phyloP scores from a whole-genome alignment of 2,113 vertebrate species.

The Vireo altiloquus region DNA sequence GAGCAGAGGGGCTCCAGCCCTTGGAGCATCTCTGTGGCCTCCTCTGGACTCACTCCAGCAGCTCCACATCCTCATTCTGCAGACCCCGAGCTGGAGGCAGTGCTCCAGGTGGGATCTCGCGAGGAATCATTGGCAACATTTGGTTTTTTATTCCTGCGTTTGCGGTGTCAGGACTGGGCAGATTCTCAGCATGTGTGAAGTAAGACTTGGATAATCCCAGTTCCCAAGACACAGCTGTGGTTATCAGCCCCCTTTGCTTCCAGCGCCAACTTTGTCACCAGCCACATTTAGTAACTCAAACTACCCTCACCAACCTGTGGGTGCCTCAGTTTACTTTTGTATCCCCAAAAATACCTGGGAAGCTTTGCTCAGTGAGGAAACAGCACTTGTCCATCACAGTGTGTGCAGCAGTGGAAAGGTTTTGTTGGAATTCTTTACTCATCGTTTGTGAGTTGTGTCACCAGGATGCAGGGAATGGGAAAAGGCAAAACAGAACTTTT shows the following conservation, averaged over 20 bases:
- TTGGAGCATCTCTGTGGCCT: accelerated
- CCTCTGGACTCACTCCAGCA: not conserved
- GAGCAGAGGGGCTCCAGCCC: not conserved
- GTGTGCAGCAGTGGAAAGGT: not conserved
- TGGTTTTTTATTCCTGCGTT: not conserved
- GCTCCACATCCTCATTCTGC: not conserved
- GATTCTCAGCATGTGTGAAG: not conserved
- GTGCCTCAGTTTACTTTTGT: not conserved
- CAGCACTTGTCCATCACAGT: accelerated
- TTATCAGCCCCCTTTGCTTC: not conserved
- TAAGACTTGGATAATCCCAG: not conserved
- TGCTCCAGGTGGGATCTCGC: not conserved
- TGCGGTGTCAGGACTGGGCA: not conserved
- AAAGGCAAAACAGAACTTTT: not conserved
- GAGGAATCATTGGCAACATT: accelerated
- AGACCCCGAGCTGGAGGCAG: not conserved
- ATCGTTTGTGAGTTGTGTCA: accelerated
- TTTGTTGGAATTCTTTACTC: not conserved
- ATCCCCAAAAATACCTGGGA: not conserved
- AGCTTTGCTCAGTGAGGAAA: not conserved
- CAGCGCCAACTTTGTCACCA: not conserved
- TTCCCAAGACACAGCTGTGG: not conserved
- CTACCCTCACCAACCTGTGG: not conserved
- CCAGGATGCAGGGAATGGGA: not conserved
- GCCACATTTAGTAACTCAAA: not conserved